These are phyloP conservation scores for Netelia melanura DNA, from an alignment of 2,888 invertebrate species.

Conservation along the genomic window DNA sequence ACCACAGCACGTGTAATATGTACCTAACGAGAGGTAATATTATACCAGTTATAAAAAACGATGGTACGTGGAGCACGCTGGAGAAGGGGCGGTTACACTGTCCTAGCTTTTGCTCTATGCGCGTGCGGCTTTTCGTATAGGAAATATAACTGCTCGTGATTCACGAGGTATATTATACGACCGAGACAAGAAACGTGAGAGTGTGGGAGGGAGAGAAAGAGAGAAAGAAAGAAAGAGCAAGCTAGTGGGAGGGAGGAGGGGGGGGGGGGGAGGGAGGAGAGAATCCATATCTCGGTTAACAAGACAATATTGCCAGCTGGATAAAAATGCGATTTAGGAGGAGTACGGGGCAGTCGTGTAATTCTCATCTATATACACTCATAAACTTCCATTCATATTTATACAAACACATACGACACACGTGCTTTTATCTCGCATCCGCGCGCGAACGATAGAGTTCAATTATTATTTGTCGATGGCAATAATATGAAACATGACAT, in stretches of 20 bases:
- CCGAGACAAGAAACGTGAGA: constrained; percentile 3
- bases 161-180: constrained; percentile 60
- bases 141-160: constrained; percentile 65
- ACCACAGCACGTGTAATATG: constrained; percentile 53
- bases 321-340: constrained; percentile 67
- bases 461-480: constrained; percentile 22
- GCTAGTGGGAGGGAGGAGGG: background rate
- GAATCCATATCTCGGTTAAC: constrained; percentile 56
- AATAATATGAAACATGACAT: constrained; percentile 27
- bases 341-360: constrained; percentile 15
- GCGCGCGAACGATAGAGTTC: constrained; percentile 7
- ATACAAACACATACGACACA: background rate
- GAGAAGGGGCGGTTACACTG: constrained; percentile 18
- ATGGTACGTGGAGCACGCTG: constrained; percentile 17
- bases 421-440: constrained; percentile 8
- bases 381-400: constrained; percentile 17
- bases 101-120: constrained; percentile 41
- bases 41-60: constrained; percentile 51
- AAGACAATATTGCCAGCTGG: constrained; percentile 67
- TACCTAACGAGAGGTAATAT: constrained; percentile 63
- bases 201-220: constrained; percentile 18
- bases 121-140: constrained; percentile 61
- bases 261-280: constrained; percentile 12
- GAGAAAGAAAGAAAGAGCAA: background rate
- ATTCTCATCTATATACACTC: background rate